Conservation (phyloP, 92 coral and sea anemone species). For the Siderastrea siderea region DNA sequence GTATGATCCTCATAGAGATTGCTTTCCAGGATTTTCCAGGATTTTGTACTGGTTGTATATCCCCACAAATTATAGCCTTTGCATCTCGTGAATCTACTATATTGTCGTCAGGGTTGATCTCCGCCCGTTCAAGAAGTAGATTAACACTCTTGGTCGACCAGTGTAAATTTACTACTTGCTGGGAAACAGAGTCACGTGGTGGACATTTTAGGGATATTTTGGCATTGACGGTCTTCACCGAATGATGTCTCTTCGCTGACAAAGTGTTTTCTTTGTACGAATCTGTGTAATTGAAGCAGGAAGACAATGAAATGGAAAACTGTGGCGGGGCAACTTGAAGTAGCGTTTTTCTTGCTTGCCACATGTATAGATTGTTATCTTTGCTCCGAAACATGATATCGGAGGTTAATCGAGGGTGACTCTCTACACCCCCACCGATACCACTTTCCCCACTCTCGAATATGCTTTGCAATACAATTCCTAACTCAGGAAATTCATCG, state of each 20-base stretch:
- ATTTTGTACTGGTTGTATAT: conserved; percentile 28
- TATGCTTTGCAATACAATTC: too few relatives aligned
- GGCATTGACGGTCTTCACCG: conserved; percentile 42
- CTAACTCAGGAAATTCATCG: too few relatives aligned
- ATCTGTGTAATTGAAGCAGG: conserved; percentile 61
- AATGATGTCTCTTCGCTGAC: conserved; percentile 54
- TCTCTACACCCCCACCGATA: conserved; percentile 14
- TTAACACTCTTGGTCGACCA: conserved; percentile 60
- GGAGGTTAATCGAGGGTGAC: conserved; percentile 60
- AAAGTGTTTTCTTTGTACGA: conserved; percentile 1
- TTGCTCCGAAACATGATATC: neutral
- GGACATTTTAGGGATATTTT: conserved; percentile 36
- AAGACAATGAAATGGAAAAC: conserved; percentile 37
- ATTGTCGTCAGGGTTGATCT: conserved; percentile 16
- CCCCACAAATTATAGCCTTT: conserved; percentile 41
- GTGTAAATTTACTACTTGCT: conserved; percentile 49
- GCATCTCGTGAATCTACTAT: conserved; percentile 61
- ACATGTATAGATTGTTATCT: too few relatives aligned
- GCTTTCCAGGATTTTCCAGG: conserved; percentile 24
- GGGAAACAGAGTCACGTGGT: conserved; percentile 18
- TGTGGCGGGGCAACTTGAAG: too few relatives aligned
- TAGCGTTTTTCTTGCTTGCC: too few relatives aligned
- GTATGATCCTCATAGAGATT: conserved; percentile 63
- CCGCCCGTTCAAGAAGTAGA: conserved; percentile 31
- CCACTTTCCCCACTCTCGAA: neutral